Evolutionary conservation across 2,888 invertebrate genomes (phyloP), one percentile per base, ranked within the genome.

Genomic region (Morpho achilles): DNA sequence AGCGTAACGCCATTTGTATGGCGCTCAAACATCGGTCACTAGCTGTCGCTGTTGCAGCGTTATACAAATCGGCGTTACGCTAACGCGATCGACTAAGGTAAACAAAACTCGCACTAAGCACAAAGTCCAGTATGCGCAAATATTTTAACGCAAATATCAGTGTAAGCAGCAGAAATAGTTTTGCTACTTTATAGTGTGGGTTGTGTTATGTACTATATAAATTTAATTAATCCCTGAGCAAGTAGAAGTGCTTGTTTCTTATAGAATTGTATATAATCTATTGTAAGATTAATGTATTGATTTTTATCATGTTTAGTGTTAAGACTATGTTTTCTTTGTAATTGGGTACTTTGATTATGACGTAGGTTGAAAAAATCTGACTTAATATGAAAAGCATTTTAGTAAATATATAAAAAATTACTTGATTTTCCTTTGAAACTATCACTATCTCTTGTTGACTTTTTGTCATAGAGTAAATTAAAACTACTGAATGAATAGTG

Each of bases 121-220:
- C 16, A 16, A 16, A 16, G 32, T 32, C 32, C 32, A 3, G 32
- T 32, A 32, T 32, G 32, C 32, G 32, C 5, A 5, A 9, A 43
- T 43, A 49, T 45, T 51, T 45, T 40, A 46, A 58, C 65, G 60
- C 67, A 69, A 70, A 67, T 71, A 69, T 77, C 69, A 74, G 62
- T 79, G 67, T 67, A 69, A 67, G 47, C 65, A 71, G 70, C 58
- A 62, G 64, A 71, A 68, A 70, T 53, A 71, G 71, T 73, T 74
- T 83, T 76, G 82, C 83, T 87, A 87, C 83, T 85, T 82, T 79
- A 85, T 89, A 89, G 87, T 82, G 84, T 86, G 86, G 89, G 89
- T 90, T 90, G 89, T 90, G 89, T 88, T 86, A 84, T 87, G 83
- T 88, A 87, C 76, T 77, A 82, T 87, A 85, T 84, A 86, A 80